phyloP scores from a whole-genome alignment of 2,888 invertebrate species.

The Drosophila greeni region DNA sequence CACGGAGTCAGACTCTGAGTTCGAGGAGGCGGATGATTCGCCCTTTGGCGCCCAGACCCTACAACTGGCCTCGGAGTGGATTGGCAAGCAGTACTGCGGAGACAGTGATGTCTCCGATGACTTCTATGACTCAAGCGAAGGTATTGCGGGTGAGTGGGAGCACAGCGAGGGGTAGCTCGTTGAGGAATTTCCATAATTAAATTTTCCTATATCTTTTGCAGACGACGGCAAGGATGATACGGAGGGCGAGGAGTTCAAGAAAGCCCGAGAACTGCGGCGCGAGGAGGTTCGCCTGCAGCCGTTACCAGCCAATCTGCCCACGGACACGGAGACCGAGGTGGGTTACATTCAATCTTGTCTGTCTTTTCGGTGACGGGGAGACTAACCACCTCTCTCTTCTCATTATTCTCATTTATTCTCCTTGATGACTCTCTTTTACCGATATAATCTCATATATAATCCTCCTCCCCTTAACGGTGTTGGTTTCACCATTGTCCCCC shows the following conservation, averaged over 20 bases:
- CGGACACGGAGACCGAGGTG: conserved; percentile 87
- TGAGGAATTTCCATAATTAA: no score
- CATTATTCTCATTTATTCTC: conserved; percentile 64
- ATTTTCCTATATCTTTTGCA: no score
- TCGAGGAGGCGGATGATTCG: conserved; percentile 84
- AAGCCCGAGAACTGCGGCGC: conserved; percentile 83
- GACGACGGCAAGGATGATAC: conserved; percentile 85
- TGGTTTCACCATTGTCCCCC: conserved; percentile 61
- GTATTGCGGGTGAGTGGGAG: conserved; percentile 71
- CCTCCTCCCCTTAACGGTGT: conserved; percentile 57
- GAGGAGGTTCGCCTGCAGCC: conserved; percentile 85
- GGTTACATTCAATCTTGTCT: conserved; percentile 58
- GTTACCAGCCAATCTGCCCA: conserved; percentile 82
- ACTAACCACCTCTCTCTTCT: conserved; percentile 63
- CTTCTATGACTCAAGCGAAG: conserved; percentile 79
- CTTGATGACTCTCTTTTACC: conserved; percentile 27
- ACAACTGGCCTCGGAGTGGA: conserved; percentile 85
- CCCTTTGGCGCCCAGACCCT: conserved; percentile 82
- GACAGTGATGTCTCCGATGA: conserved; percentile 79
- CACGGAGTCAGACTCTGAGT: conserved; percentile 83
- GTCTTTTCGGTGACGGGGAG: conserved; percentile 45
- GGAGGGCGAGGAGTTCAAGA: conserved; percentile 85
- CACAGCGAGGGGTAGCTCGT: neutral
- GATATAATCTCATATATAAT: conserved; percentile 34
- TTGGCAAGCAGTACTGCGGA: conserved; percentile 81